Evolutionary conservation across 2,888 invertebrate species (phyloP).

Genomic region (Taenaris catops): DNA sequence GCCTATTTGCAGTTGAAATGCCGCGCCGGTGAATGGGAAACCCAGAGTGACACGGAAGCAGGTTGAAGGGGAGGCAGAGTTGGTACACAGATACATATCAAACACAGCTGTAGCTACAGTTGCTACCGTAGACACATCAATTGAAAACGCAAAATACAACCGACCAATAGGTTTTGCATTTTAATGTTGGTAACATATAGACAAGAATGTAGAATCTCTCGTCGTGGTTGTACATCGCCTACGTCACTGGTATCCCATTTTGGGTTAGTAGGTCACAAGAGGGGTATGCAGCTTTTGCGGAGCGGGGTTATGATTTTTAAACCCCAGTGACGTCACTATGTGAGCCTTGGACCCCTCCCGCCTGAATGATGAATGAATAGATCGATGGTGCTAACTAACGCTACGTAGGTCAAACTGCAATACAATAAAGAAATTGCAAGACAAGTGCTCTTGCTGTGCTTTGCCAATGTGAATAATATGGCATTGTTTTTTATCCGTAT

Average conservation of each 20-base stretch:
- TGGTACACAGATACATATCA: conserved; percentile 31
- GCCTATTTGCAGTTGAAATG: no score
- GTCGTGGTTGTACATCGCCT: conserved; percentile 51
- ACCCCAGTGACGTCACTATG: conserved; percentile 60
- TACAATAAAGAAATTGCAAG: conserved; percentile 6
- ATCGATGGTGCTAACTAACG: conserved; percentile 40
- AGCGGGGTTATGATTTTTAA: conserved; percentile 56
- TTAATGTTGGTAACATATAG: conserved; percentile 20
- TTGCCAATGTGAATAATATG: no score
- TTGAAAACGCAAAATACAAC: conserved; percentile 53
- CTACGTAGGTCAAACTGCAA: conserved; percentile 22
- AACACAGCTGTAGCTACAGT: conserved; percentile 30
- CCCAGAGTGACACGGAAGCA: no score
- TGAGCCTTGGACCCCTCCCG: conserved; percentile 36
- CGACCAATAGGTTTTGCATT: conserved; percentile 39
- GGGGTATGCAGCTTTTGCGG: conserved; percentile 61
- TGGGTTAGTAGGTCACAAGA: conserved; percentile 72
- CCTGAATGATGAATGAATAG: conserved; percentile 70
- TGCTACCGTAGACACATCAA: conserved; percentile 52
- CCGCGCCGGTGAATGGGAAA: no score
- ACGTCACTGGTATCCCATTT: conserved; percentile 67
- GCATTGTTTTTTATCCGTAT: no score
- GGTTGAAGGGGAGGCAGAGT: conserved; percentile 33
- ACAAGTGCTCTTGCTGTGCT: no score
- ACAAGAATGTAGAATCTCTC: conserved; percentile 31